Base-by-base conservation (phyloP, 1,140 invertebrate species). In the Augochlora pura region DNA sequence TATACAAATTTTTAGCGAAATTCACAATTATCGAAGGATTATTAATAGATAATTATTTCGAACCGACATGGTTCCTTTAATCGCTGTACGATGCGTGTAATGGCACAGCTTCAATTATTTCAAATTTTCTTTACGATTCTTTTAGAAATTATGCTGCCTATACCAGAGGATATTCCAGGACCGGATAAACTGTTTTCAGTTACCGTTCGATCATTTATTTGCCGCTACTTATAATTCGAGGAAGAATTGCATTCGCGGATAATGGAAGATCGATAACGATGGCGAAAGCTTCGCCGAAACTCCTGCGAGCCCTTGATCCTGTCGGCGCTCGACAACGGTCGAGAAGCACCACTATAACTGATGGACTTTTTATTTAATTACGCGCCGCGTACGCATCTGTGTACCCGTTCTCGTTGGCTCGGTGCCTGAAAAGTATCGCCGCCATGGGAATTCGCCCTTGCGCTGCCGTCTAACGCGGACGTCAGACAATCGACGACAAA, bases 351-450 rank as follows among this genome's bases (percentile, higher is more conserved):
- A 81, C 87, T 75, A 77, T 87, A 86, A 86, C 84, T 80, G 84
- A 88, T 88, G 82, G 82, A 84, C 81, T 81, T 88, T 87, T 87
- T 87, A 88, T 88, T 88, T 86, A 88, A 88, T 88, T 87, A 88
- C 66, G 73, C 49, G 46, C 23, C 65, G 79, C 63, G 39, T 63
- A 82, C 84, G 80, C 84, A 87, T 88, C 81, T 84, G 86, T 77
- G 81, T 81, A 80, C 72, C 49, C 59, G 62, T 82, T 73, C 64
- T 60, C 62, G 49, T 63, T 59, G 46, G 54, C 67, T 14, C 67
- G 73, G 63, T 67, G 71, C 62, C 59, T 70, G 69, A 46, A 78
- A 87, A 81, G 49, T 79, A 78, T 63, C 62, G 60, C 32, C 52
- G 68, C 66, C 81, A 46, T 69, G 73, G 80, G 64, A 52, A 76